A percentile compares a stretch with the other conserved stretches of the same genome.
Evolutionary conservation across 2,113 vertebrate genomes (phyloP).

Genomic region (Chascanopsetta lugubris): DNA sequence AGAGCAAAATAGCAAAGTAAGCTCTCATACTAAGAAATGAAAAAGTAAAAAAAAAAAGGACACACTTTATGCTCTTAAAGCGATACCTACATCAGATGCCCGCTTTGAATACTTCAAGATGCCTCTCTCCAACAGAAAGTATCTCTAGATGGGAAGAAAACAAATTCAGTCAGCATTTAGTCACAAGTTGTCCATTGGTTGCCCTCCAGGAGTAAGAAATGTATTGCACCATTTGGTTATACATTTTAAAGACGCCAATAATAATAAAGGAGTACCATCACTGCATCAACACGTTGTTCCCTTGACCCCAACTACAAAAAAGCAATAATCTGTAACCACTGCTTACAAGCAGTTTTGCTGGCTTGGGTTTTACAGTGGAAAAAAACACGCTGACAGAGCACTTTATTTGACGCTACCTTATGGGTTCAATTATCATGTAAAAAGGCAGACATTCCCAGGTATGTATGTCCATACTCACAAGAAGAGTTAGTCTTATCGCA

Average conservation of each 20-base stretch:
- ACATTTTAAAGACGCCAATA: constrained; percentile 8
- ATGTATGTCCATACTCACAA: constrained; percentile 24
- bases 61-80: background rate
- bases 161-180: constrained; percentile 6
- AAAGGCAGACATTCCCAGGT: constrained; percentile 38
- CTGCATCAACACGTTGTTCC: background rate
- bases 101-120: constrained; percentile 95
- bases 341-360: background rate
- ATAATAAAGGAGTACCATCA: background rate
- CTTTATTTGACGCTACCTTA: background rate
- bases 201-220: background rate
- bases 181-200: background rate
- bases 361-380: constrained; percentile 25
- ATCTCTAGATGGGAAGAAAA: constrained; percentile 83
- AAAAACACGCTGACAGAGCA: background rate
- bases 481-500: constrained; percentile 47
- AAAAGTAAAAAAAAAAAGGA: background rate
- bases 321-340: constrained; percentile 8
- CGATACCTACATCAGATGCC: constrained; percentile 86
- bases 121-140: constrained; percentile 93
- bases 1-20: no score
- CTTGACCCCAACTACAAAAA: constrained; percentile 19
- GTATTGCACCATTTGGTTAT: background rate
- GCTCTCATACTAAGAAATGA: no score
- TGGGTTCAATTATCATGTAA: constrained; percentile 13